Evolutionary conservation across 37 sponge, comb jelly and placozoan species (phyloP).

Genomic region (Mnemiopsis leidyi): DNA sequence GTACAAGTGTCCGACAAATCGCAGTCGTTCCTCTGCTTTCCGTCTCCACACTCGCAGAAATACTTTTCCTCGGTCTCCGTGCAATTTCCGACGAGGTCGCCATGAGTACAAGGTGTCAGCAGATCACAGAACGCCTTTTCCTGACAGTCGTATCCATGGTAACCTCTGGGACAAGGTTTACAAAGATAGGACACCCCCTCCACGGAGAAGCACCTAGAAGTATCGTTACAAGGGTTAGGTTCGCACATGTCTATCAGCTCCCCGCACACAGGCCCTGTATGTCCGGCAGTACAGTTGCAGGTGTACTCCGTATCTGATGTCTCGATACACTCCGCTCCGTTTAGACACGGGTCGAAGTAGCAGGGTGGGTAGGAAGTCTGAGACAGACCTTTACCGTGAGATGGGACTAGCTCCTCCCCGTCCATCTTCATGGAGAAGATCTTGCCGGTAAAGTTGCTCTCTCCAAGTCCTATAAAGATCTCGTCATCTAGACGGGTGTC

Average conservation of each 20-base stretch:
- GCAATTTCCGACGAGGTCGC: neutral
- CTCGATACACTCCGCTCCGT: slow-evolving; percentile 17
- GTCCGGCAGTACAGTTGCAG: neutral
- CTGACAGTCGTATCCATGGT: slow-evolving; percentile 22
- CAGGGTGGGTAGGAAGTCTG: slow-evolving; percentile 1
- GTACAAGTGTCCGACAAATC: neutral
- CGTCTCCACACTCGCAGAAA: slow-evolving; percentile 44
- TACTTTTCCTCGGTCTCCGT: slow-evolving; percentile 38
- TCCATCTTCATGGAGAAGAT: neutral
- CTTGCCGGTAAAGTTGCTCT: neutral
- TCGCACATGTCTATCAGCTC: slow-evolving; percentile 32
- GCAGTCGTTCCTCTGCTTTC: neutral
- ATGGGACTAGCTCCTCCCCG: neutral
- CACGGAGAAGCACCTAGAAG: slow-evolving; percentile 29
- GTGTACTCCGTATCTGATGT: neutral
- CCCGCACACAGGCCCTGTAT: neutral
- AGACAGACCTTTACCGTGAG: neutral
- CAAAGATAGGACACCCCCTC: neutral
- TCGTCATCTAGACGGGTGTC: neutral
- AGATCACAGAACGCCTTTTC: slow-evolving; percentile 31
- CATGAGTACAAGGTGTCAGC: neutral
- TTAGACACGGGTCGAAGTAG: slow-evolving; percentile 54
- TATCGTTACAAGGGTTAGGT: slow-evolving; percentile 61
- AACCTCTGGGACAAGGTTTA: slow-evolving; percentile 28
- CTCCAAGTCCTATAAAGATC: neutral